A percentile compares a stretch with the other conserved stretches of the same genome.
Conservation (phyloP, 1,140 invertebrate species). For the Diploscapter pachys region DNA sequence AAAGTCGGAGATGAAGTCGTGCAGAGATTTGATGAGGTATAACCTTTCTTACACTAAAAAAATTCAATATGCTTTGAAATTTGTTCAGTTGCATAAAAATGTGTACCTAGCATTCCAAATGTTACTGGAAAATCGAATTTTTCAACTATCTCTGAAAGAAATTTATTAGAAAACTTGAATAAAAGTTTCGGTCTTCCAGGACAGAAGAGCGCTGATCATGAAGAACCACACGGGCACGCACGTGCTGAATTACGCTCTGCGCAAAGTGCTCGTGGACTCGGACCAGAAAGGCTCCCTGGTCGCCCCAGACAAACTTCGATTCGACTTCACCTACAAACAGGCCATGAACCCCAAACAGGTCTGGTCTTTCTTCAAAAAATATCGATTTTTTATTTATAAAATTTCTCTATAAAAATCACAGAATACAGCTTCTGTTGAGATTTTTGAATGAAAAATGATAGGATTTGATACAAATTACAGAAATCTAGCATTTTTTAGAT, state of each 20-base stretch:
- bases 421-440: no score
- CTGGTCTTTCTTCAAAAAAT: neutral
- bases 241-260: conserved; percentile 86
- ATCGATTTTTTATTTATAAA: no score
- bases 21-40: conserved; percentile 74
- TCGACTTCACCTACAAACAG: conserved; percentile 92
- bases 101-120: no score
- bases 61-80: neutral
- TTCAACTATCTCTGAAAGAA: no score
- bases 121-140: no score
- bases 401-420: no score
- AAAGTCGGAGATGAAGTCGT: conserved; percentile 80
- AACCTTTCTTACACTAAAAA: conserved; percentile 14
- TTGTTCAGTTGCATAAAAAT: no score
- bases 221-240: conserved; percentile 99
- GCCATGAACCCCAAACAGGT: conserved; percentile 75
- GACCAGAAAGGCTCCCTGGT: conserved; percentile 98
- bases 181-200: conserved; percentile 49
- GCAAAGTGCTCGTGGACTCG: conserved; percentile 81
- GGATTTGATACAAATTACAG: no score
- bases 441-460: no score
- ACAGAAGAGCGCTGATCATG: conserved; percentile 82
- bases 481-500: no score
- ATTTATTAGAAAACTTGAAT: neutral
- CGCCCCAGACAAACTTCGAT: conserved; percentile 87